Base-by-base conservation (phyloP, 2,888 invertebrate genomes). In the Drosophila histrio region DNA sequence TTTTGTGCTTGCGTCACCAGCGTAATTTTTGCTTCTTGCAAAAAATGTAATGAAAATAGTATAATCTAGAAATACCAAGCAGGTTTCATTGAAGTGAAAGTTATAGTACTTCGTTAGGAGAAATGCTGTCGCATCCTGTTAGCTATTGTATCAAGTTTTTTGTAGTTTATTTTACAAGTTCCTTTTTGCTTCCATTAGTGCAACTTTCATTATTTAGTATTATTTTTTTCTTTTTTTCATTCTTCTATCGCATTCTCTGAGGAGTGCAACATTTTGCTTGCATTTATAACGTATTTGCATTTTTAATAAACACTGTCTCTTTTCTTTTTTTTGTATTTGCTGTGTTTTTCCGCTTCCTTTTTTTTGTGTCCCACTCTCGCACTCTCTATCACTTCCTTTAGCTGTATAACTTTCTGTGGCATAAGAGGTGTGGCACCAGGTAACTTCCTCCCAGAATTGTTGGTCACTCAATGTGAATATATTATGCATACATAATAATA, bases 211-310 rank as follows among this genome's bases (percentile, higher is more conserved):
- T 61, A 73, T 60, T 72, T 69, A 59, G 58, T 46, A 36, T 17
- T 49, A 44, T 22, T 17, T 26, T n/a, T 21, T 44, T 15, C 6
- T 19, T 7, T 19, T 7, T n/a, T 21, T 38, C 1, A 28, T n/a
- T 41, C 3, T 6, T 13, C 13, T 15, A n/a, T 46, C 17, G 30
- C n/a, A 1, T 39, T 60, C n/a, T 43, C 32, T 43, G 54, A 43
- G 65, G 17, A 47, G 65, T 60, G 78, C 65, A 71, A 60, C 68
- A 74, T 72, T 78, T 71, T 61, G 66, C 85, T 64, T 81, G 83
- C 80, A 80, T 85, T 79, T 72, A 61, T 65, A 54, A 77, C 66
- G 69, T 67, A 70, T 83, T 83, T 79, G 84, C 80, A 79, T 83
- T 64, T 79, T 79, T 71, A 84, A 80, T 72, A 61, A 36, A 26